phyloP scores from a whole-genome alignment of 2,113 vertebrate genomes.

The Poeciliopsis occidentalis region DNA sequence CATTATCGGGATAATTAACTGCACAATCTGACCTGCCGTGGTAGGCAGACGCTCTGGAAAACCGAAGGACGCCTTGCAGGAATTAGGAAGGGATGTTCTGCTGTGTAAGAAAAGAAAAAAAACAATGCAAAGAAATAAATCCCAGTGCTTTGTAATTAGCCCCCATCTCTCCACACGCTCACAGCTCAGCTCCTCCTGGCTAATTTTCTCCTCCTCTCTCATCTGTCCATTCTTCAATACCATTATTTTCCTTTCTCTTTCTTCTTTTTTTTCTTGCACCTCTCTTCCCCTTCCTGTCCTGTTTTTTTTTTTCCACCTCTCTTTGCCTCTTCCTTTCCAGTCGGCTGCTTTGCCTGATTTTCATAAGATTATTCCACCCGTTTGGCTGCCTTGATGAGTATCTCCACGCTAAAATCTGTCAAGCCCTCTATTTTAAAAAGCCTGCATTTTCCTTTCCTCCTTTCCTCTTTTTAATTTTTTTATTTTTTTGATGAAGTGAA shows the following conservation, averaged over 20 bases:
- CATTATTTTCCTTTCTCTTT: constrained; percentile 35
- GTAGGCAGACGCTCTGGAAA: constrained; percentile 49
- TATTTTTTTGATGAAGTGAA: constrained; percentile 43
- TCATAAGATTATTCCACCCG: constrained; percentile 72
- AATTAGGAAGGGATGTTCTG: constrained; percentile 49
- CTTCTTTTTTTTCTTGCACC: constrained; percentile 20
- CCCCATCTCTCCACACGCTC: constrained; percentile 37
- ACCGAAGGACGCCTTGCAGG: constrained; percentile 37
- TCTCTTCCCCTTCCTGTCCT: constrained; percentile 1
- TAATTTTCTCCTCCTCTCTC: constrained; percentile 42
- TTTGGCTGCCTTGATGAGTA: constrained; percentile 69
- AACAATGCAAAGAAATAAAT: constrained; percentile 67
- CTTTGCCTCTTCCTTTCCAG: constrained; percentile 51
- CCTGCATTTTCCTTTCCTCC: constrained; percentile 14
- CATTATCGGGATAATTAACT: constrained; percentile 65
- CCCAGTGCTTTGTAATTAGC: constrained; percentile 69
- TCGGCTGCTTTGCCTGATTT: constrained; percentile 66
- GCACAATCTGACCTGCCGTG: constrained; percentile 49
- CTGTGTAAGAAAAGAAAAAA: constrained; percentile 46
- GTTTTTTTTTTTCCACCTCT: constrained; percentile 19
- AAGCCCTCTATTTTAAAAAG: constrained; percentile 61
- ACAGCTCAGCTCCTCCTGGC: constrained; percentile 45
- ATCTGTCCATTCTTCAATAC: constrained; percentile 6
- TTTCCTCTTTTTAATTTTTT: neutral
- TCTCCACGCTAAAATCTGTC: constrained; percentile 68